Conservation (phyloP, 2,113 vertebrate genomes). For the Daubentonia madagascariensis region DNA sequence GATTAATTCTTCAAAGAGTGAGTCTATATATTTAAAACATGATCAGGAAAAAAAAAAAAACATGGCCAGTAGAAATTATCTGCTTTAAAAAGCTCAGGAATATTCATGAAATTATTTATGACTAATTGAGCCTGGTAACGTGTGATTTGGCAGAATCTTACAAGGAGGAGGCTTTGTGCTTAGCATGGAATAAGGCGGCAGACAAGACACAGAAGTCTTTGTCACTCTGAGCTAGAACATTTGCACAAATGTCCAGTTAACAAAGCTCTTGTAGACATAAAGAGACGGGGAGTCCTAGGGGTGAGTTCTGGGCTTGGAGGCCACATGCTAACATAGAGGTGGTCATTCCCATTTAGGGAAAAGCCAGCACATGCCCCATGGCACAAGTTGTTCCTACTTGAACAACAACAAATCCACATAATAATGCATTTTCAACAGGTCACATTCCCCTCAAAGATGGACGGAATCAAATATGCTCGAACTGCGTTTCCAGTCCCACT, state of each 20-base stretch:
- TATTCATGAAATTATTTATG: background rate
- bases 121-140: background rate
- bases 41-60: background rate
- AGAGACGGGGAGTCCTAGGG: too few species aligned
- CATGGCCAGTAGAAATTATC: background rate
- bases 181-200: too few species aligned
- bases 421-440: fast-evolving
- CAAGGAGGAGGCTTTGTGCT: background rate
- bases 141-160: too few species aligned
- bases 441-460: fast-evolving
- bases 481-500: fast-evolving
- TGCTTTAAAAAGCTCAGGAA: background rate
- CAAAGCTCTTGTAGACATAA: fast-evolving
- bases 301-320: background rate
- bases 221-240: background rate
- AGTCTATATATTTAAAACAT: background rate
- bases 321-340: fast-evolving
- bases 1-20: background rate
- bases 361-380: fast-evolving
- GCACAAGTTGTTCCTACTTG: fast-evolving
- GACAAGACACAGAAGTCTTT: fast-evolving
- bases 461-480: background rate
- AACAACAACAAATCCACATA: background rate
- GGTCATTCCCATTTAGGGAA: fast-evolving
- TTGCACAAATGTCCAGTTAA: fast-evolving